A percentile compares a stretch with the other conserved stretches of the same genome.
phyloP scores from a whole-genome alignment of 2,888 invertebrate genomes.

The Cheilosia scutellata region DNA sequence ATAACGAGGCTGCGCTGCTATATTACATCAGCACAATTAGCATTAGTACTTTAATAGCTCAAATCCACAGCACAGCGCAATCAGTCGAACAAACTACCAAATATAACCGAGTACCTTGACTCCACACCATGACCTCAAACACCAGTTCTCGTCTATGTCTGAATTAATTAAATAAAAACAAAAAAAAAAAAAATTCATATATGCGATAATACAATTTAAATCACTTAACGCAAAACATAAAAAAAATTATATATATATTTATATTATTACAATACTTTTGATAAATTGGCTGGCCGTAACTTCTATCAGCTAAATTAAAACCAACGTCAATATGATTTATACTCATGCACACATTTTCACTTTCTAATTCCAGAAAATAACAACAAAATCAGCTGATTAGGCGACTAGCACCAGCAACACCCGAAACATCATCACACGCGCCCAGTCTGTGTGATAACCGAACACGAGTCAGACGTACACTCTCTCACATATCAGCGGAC shows the following conservation, averaged over 20 bases:
- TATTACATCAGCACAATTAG: constrained; percentile 39
- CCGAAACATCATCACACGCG: too few species aligned
- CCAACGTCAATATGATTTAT: constrained; percentile 10
- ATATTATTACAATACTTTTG: background rate
- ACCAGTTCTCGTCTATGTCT: background rate
- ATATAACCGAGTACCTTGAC: constrained; percentile 9
- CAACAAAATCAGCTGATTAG: constrained; percentile 37
- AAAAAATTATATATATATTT: background rate
- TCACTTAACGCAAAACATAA: background rate
- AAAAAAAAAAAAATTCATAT: background rate
- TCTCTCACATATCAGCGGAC: constrained; percentile 10
- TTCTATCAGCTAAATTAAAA: constrained; percentile 16
- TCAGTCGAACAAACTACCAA: background rate
- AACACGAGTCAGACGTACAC: constrained; percentile 17
- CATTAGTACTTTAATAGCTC: constrained; percentile 4
- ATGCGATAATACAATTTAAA: constrained; percentile 4
- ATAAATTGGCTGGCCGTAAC: background rate
- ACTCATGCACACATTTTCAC: constrained; percentile 12
- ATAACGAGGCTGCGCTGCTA: too few species aligned
- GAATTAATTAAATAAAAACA: background rate
- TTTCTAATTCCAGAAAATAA: constrained; percentile 57
- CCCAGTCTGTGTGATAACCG: constrained; percentile 2
- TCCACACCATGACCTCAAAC: constrained; percentile 5
- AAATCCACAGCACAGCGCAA: background rate
- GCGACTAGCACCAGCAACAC: too few species aligned